A percentile compares a stretch with the other conserved stretches of the same genome.
phyloP scores from a whole-genome alignment of 2,113 vertebrate species.

The Corvus moneduloides region DNA sequence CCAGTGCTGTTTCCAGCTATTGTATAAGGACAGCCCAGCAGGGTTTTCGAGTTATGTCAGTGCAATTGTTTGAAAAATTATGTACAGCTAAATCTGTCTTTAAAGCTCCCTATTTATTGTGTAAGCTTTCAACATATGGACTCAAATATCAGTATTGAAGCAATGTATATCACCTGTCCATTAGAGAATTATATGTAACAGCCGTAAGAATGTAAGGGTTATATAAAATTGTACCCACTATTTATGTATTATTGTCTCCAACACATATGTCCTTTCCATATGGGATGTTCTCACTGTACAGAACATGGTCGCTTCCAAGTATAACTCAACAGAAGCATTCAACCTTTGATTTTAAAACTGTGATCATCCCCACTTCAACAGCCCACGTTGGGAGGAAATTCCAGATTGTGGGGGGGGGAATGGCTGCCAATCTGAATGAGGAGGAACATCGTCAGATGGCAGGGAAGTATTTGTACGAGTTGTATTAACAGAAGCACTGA shows the following conservation, averaged over 20 bases:
- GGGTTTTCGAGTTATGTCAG: neutral
- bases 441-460: conserved; percentile 58
- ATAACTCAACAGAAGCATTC: conserved; percentile 48
- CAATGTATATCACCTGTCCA: conserved; percentile 12
- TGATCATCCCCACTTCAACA: conserved; percentile 37
- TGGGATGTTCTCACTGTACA: conserved; percentile 51
- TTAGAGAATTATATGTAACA: neutral
- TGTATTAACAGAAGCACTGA: conserved; percentile 71
- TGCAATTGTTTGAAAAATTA: neutral
- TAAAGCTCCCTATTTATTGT: neutral
- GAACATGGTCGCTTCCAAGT: conserved; percentile 40
- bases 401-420: conserved; percentile 45
- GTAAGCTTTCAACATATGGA: neutral
- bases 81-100: neutral
- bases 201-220: conserved; percentile 6
- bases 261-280: conserved; percentile 59
- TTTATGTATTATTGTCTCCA: conserved; percentile 48
- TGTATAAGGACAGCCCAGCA: neutral
- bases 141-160: neutral
- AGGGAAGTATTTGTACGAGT: conserved; percentile 64
- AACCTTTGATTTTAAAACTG: conserved; percentile 53
- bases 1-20: neutral
- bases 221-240: conserved; percentile 31
- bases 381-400: conserved; percentile 45
- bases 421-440: conserved; percentile 55